phyloP scores from a whole-genome alignment of 2,113 vertebrate species.

The Pseudorhombus dupliciocellatus region DNA sequence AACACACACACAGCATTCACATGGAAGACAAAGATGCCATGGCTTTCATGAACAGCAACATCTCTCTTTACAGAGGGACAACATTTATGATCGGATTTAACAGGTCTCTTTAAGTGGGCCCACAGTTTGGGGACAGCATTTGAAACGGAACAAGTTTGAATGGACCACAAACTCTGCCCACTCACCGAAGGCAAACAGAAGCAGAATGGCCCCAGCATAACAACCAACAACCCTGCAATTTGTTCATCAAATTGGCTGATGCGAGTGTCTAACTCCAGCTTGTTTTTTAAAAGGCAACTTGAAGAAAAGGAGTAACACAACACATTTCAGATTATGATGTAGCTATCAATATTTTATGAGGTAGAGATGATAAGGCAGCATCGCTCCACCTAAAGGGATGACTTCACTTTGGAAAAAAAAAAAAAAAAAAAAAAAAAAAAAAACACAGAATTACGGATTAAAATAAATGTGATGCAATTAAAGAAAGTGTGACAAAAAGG shows the following conservation, averaged over 20 bases:
- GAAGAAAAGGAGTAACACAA: constrained; percentile 1
- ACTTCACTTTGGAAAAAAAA: not conserved
- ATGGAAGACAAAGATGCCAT: no score
- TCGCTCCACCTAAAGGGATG: not conserved
- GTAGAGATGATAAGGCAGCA: constrained; percentile 1
- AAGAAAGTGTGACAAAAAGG: constrained; percentile 37
- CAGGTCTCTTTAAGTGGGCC: constrained; percentile 2
- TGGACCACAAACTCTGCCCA: constrained; percentile 25
- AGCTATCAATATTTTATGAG: constrained; percentile 46
- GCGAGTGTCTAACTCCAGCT: not conserved
- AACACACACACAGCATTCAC: no score
- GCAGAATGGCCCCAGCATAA: not conserved
- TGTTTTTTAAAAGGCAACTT: constrained; percentile 7
- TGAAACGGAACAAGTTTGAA: constrained; percentile 9
- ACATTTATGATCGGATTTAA: not conserved
- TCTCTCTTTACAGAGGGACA: not conserved
- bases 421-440: no score
- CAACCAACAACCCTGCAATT: constrained; percentile 27
- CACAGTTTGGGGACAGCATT: constrained; percentile 1
- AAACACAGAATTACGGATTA: constrained; percentile 24
- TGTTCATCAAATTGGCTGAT: constrained; percentile 31
- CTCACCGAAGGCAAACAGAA: not conserved
- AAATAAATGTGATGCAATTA: constrained; percentile 23
- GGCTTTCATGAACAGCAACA: not conserved
- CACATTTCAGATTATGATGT: constrained; percentile 12